These are phyloP conservation scores for Pangasius sanitwongsei DNA, from an alignment of 2,797 vertebrate species.

Conservation along the genomic window DNA sequence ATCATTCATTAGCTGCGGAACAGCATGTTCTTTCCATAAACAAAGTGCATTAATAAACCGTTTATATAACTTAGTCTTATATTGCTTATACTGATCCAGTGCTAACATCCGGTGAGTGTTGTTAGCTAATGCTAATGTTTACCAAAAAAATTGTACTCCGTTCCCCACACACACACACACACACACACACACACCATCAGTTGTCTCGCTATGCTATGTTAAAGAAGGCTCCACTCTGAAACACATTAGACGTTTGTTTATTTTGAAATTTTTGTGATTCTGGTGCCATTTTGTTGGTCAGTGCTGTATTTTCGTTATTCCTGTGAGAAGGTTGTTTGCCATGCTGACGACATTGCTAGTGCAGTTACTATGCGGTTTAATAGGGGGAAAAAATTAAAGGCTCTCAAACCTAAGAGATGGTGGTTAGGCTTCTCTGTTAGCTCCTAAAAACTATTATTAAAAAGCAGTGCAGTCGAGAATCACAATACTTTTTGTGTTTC, in stretches of 20 bases:
- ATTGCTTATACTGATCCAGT: background rate
- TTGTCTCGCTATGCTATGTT: background rate
- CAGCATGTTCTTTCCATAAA: background rate
- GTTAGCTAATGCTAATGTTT: background rate
- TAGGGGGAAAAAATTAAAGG: too few species aligned
- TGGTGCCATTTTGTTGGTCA: background rate
- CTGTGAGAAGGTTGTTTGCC: too few species aligned
- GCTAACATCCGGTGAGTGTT: too few species aligned
- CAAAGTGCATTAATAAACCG: background rate
- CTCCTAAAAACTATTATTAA: background rate
- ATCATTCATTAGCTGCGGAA: background rate
- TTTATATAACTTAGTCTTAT: background rate
- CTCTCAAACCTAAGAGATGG: background rate
- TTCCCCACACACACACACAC: too few species aligned
- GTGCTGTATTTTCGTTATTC: background rate
- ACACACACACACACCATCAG: accelerated
- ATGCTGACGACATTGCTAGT: background rate
- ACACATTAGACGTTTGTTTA: too few species aligned
- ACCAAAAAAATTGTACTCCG: background rate
- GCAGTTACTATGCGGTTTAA: background rate
- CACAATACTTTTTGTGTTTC: background rate
- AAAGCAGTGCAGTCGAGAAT: background rate
- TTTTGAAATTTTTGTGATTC: background rate
- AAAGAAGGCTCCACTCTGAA: background rate
- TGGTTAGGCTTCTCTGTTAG: background rate